Conservation (phyloP, 2,113 vertebrate species). For the Dipodomys spectabilis region DNA sequence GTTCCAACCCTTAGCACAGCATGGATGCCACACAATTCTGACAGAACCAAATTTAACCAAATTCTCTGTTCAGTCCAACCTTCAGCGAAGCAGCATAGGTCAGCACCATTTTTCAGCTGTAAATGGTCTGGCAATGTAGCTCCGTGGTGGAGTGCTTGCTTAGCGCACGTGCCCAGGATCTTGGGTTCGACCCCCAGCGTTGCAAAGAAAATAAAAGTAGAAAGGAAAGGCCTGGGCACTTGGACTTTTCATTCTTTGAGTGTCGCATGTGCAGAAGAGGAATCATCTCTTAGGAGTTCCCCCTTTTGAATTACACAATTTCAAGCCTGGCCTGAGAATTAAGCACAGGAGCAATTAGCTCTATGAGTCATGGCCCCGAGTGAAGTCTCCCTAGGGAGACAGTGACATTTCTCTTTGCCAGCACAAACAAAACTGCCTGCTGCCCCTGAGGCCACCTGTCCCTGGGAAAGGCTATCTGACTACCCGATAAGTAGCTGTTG, state of each 20-base stretch:
- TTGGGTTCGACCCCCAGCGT: not conserved
- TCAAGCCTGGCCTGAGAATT: conserved; percentile 13
- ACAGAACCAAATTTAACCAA: not conserved
- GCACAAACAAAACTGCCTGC: not conserved
- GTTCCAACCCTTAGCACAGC: not conserved
- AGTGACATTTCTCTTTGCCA: not conserved
- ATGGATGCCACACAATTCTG: not conserved
- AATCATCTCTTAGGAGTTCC: not conserved
- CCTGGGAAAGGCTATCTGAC: not conserved
- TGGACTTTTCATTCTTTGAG: not conserved
- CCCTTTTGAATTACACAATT: not conserved
- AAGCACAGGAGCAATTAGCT: not conserved
- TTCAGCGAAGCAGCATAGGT: not conserved
- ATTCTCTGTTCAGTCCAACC: not conserved
- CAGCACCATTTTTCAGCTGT: not conserved
- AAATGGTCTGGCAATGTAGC: not conserved
- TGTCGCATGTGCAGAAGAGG: not conserved
- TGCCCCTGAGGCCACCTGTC: not conserved
- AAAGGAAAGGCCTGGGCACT: not conserved
- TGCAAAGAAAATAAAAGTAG: not conserved
- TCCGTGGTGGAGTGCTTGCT: not conserved
- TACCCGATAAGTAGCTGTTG: not conserved
- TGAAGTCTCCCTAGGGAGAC: not conserved
- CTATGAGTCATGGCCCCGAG: not conserved
- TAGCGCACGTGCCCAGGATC: too few relatives aligned